Conservation (phyloP, 2,113 vertebrate genomes). For the Pardalotus punctatus region DNA sequence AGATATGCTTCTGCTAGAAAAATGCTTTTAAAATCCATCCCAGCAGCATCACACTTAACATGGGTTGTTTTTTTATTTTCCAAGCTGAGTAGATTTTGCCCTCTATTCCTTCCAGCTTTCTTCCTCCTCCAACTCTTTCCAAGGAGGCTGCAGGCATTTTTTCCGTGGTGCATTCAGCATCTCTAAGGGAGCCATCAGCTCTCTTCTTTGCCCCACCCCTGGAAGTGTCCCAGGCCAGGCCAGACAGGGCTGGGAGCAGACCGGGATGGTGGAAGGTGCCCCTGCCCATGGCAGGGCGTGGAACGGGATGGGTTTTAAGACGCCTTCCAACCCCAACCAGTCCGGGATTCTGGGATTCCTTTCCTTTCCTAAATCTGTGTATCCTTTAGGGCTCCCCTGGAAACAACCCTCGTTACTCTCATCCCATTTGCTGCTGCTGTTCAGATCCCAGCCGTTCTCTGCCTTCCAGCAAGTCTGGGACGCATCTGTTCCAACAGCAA, state of each 20-base stretch:
- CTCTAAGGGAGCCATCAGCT: not conserved
- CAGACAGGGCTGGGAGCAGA: not conserved
- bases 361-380: not conserved
- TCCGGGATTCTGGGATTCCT: not conserved
- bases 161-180: not conserved
- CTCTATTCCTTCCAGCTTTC: not conserved
- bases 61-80: not conserved
- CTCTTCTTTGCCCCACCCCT: not conserved
- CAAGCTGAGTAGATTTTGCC: not conserved
- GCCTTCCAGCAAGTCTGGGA: not conserved
- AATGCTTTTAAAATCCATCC: not conserved
- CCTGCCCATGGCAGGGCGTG: not conserved
- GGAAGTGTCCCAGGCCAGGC: not conserved
- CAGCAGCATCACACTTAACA: not conserved
- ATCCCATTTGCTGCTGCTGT: not conserved
- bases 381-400: not conserved
- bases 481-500: not conserved
- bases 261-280: not conserved
- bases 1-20: not conserved
- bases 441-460: not conserved
- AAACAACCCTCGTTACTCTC: not conserved
- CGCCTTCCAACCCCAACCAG: not conserved
- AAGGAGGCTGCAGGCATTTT: not conserved
- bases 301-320: not conserved
- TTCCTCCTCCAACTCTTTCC: not conserved